Evolutionary conservation across 2,888 invertebrate genomes (phyloP).

Genomic region (Drosophila tripunctata): DNA sequence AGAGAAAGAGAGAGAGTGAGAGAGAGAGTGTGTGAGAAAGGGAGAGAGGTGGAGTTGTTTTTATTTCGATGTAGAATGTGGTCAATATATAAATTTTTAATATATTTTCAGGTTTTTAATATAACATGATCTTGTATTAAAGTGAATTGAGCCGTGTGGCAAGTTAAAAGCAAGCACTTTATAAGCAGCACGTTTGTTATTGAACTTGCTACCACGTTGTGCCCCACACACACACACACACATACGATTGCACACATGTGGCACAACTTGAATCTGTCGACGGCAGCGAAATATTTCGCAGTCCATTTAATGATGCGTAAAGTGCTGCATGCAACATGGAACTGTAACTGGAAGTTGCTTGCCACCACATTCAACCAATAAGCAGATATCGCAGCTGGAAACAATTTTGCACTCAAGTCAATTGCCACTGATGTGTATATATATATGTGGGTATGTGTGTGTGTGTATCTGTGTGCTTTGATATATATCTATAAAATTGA

Average conservation of each 20-base stretch:
- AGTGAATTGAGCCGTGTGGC: conserved; percentile 17
- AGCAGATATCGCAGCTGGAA: conserved; percentile 38
- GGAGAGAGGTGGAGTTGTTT: background rate
- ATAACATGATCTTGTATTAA: conserved; percentile 13
- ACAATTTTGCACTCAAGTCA: conserved; percentile 60
- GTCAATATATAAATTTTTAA: conserved; percentile 36
- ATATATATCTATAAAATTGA: conserved; percentile 40
- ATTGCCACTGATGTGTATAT: conserved; percentile 12
- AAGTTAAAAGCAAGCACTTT: conserved; percentile 17
- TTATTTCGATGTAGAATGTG: conserved; percentile 60
- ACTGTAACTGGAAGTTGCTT: background rate
- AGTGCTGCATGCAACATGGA: conserved; percentile 31
- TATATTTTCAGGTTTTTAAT: conserved; percentile 8
- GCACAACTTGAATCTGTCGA: conserved; percentile 20
- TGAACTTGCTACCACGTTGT: conserved; percentile 15
- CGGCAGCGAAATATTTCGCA: conserved; percentile 51
- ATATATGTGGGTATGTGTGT: background rate
- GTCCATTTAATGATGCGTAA: conserved; percentile 54
- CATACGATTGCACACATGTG: conserved; percentile 2
- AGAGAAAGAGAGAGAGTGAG: background rate
- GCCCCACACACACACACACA: background rate
- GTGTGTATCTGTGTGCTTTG: conserved; percentile 1
- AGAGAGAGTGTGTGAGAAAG: background rate
- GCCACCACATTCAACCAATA: background rate
- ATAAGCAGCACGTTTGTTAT: conserved; percentile 15